These are phyloP conservation scores for Aythya fuligula DNA, from an alignment of 2,797 vertebrate genomes.

Conservation along the genomic window DNA sequence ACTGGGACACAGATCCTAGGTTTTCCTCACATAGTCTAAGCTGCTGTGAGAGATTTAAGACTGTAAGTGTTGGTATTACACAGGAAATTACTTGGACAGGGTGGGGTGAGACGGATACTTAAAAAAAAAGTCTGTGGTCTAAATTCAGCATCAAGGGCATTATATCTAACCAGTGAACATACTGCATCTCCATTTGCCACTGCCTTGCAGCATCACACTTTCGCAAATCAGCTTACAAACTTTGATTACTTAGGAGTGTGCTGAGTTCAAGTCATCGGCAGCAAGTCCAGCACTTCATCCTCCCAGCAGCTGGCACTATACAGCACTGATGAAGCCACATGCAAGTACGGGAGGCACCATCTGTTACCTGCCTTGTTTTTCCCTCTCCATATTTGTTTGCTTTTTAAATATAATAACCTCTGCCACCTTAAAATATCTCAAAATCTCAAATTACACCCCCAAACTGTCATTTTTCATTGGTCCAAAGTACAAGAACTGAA, in stretches of 20 bases:
- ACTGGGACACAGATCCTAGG: neutral
- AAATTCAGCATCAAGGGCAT: neutral
- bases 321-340: neutral
- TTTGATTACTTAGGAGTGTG: neutral
- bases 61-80: accelerated
- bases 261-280: accelerated
- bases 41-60: accelerated
- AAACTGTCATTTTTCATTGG: accelerated
- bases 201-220: neutral
- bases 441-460: neutral
- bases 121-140: neutral
- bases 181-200: neutral
- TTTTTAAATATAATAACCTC: accelerated
- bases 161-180: accelerated
- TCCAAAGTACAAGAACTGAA: accelerated
- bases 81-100: accelerated
- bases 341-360: neutral
- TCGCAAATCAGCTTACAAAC: neutral
- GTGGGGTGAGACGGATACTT: neutral
- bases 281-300: neutral
- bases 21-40: accelerated
- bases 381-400: accelerated
- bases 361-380: neutral
- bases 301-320: neutral
- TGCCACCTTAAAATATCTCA: neutral